Evolutionary conservation across 2,888 invertebrate genomes (phyloP).

Genomic region (Morpho deidamia): DNA sequence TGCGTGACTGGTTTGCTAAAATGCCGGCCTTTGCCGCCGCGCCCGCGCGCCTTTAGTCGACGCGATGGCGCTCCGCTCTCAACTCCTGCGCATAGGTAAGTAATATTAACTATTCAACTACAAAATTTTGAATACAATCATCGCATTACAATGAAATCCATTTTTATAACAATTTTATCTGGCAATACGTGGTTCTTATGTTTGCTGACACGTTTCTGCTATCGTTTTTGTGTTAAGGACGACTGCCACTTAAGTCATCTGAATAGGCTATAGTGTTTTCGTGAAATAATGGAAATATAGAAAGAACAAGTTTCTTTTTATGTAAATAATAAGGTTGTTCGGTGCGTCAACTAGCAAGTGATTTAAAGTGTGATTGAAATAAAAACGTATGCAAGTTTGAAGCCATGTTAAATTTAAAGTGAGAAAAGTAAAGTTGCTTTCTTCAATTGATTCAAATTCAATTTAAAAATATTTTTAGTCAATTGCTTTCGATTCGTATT

Average conservation of each 20-base stretch:
- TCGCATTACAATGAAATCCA: background rate
- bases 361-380: no score
- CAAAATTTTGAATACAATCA: background rate
- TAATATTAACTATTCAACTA: constrained; percentile 3
- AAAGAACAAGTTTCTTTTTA: background rate
- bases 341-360: no score
- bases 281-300: background rate
- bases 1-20: constrained; percentile 57
- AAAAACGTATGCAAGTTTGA: no score
- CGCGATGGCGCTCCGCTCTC: constrained; percentile 64
- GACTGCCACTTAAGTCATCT: background rate
- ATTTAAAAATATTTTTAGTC: no score
- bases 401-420: no score
- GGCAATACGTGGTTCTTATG: background rate
- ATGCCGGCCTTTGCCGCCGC: constrained; percentile 30
- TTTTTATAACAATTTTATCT: background rate
- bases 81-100: constrained; percentile 69
- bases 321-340: no score
- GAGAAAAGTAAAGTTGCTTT: no score
- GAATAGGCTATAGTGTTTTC: background rate
- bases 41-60: constrained; percentile 49
- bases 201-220: background rate
- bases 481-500: no score
- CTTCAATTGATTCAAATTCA: no score
- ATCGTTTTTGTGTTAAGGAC: constrained; percentile 8